These are phyloP conservation scores for Mamestra configurata DNA, from an alignment of 1,140 invertebrate species.

Conservation along the genomic window DNA sequence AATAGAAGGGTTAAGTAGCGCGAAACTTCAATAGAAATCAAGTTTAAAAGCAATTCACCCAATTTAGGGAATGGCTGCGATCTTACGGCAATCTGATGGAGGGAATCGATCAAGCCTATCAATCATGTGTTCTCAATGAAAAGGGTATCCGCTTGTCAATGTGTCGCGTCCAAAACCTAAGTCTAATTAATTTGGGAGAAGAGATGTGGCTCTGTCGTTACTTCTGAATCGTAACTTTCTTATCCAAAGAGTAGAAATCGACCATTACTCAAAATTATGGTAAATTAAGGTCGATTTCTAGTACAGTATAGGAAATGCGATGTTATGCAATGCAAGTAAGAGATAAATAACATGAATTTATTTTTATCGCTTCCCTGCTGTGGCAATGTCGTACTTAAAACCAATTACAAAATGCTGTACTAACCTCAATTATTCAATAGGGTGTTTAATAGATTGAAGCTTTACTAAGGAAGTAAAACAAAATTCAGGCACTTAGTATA, in stretches of 20 bases:
- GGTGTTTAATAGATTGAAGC: too few relatives aligned
- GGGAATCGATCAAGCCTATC: constrained; percentile 35
- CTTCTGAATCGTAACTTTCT: constrained; percentile 4
- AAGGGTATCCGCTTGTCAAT: constrained; percentile 49
- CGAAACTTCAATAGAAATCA: constrained; percentile 29
- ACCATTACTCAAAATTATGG: neutral
- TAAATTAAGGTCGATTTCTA: constrained; percentile 29
- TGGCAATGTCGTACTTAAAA: neutral
- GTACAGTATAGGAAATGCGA: neutral
- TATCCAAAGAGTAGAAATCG: constrained; percentile 2
- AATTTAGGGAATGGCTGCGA: constrained; percentile 7
- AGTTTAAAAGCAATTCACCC: constrained; percentile 41
- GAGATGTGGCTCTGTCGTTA: neutral
- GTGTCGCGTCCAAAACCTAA: neutral
- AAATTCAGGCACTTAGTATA: too few relatives aligned
- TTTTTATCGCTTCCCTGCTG: neutral
- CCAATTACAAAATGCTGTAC: neutral
- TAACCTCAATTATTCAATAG: too few relatives aligned
- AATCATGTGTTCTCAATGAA: constrained; percentile 53
- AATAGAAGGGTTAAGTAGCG: constrained; percentile 22
- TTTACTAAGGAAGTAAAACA: too few relatives aligned
- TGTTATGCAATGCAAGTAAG: constrained; percentile 16
- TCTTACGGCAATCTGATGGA: constrained; percentile 18
- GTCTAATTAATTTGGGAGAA: neutral
- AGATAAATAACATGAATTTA: neutral